phyloP scores from a whole-genome alignment of 2,888 invertebrate species.

The Leucophenga montana region DNA sequence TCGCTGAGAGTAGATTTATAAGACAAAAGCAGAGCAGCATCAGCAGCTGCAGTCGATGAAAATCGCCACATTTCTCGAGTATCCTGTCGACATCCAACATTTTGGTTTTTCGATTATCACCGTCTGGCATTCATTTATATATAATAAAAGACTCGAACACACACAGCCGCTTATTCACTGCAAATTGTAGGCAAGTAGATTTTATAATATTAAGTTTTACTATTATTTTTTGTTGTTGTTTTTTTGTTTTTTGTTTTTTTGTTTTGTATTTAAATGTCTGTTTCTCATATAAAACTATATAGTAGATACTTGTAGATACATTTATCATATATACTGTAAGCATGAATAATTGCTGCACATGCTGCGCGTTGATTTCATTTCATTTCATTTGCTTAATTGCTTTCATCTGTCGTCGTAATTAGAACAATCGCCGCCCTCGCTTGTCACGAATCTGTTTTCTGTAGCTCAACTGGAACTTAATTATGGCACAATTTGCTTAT shows the following conservation, averaged over 20 bases:
- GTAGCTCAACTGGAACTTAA: not conserved
- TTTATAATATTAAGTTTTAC: not conserved
- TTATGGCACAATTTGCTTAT: not conserved
- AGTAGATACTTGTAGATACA: no score
- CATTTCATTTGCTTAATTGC: constrained; percentile 29
- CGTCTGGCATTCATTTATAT: not conserved
- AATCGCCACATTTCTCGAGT: constrained; percentile 75
- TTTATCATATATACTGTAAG: no score
- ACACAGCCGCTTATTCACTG: constrained; percentile 19
- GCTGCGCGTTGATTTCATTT: constrained; percentile 5
- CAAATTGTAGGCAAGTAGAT: not conserved
- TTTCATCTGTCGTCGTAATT: constrained; percentile 37
- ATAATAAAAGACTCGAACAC: constrained; percentile 15
- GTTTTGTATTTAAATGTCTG: no score
- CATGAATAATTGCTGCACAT: no score
- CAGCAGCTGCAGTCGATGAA: constrained; percentile 74
- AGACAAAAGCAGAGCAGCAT: constrained; percentile 75
- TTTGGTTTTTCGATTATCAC: constrained; percentile 21
- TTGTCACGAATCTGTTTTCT: not conserved
- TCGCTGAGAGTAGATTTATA: constrained; percentile 75
- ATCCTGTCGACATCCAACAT: constrained; percentile 74
- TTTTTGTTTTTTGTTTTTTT: no score
- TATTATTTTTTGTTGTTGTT: not conserved
- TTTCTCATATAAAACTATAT: no score
- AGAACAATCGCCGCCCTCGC: not conserved